Percentiles rank a stretch among this genome's conserved stretches.
Conservation (phyloP, 30 jellyfish, hydroid and myxozoan genomes). For the Sanderia malayensis region DNA sequence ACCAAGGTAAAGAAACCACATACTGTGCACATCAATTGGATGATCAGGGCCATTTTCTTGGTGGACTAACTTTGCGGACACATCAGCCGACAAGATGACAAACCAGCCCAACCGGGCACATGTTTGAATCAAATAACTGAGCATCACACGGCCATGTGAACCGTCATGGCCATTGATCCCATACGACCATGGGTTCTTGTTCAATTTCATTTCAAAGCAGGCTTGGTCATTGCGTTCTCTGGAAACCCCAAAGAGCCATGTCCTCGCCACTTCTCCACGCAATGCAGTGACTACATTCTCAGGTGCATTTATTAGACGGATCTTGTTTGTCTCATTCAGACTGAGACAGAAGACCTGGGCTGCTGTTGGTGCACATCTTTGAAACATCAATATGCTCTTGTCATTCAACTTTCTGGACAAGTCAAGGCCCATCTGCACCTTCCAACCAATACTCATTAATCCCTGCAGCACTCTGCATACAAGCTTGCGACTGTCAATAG, state of each 20-base stretch:
- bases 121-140: slow-evolving; percentile 17
- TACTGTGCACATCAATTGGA: slow-evolving; percentile 87
- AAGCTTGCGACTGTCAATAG: slow-evolving; percentile 35
- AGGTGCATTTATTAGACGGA: slow-evolving; percentile 58
- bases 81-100: slow-evolving; percentile 74
- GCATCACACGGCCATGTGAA: slow-evolving; percentile 68
- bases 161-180: slow-evolving; percentile 65
- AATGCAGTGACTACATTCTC: slow-evolving; percentile 9
- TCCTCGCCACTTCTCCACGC: slow-evolving; percentile 19
- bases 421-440: slow-evolving; percentile 28
- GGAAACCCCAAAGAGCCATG: slow-evolving; percentile 35
- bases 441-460: slow-evolving; percentile 51
- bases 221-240: slow-evolving; percentile 4
- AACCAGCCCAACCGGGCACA: slow-evolving; percentile 74
- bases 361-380: slow-evolving; percentile 33
- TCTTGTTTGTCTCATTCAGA: slow-evolving; percentile 28
- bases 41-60: slow-evolving; percentile 79
- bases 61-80: slow-evolving; percentile 69
- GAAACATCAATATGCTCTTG: slow-evolving; percentile 37
- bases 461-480: slow-evolving; percentile 41
- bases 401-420: slow-evolving; percentile 23
- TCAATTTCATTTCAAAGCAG: slow-evolving; percentile 28
- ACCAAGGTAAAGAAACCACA: slow-evolving; percentile 44
- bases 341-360: slow-evolving; percentile 41
- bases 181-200: slow-evolving; percentile 76